Base-by-base conservation (phyloP, 1,140 invertebrate species). In the Myzus persicae region DNA sequence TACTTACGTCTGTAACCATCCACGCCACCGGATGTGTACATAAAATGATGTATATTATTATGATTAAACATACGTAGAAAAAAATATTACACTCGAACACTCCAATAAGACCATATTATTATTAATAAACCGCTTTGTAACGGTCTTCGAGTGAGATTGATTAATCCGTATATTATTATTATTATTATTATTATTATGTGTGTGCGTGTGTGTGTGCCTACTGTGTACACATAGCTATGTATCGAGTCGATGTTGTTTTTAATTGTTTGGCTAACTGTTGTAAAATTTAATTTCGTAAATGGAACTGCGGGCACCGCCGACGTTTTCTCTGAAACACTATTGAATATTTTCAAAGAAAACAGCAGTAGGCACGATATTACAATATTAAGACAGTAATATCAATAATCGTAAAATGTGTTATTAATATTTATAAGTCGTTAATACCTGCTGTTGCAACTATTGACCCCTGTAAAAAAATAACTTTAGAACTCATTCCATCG, bases 261-360 rank as follows among this genome's bases (percentile, higher is more conserved):
- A 82, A 82, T 82, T 82, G 81, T 82, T 82, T 24, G 2, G 36
- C 81, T 82, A 40, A 82, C 81, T 38, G n/a, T 82, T 82, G 20
- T 82, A 82, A 82, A 82, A 82, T 40, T 82, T 82, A 40, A 82
- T 82, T 82, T 82, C 81, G 36, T 40, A 82, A 82, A 82, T 82
- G n/a, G 20, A 82, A 82, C 20, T 40, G 81, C 4, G 14, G 40
- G 81, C 20, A 18, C 22, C 8, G 8, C n/a, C 36, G 38, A 24
- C 36, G 36, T 40, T 40, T 11, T 9, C 36, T 40, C 38, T 82
- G 36, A 40, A 82, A 82, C 31, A 67, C 59, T 14, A 82, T 40
- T 36, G 81, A n/a, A n/a, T 82, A 40, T 82, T 82, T 40, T 36
- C 81, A 82, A 82, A 82, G 36, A 82, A 82, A 40, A 82, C 38